Evolutionary conservation across 2,113 vertebrate species (phyloP).

Genomic region (Quiscalus mexicanus): DNA sequence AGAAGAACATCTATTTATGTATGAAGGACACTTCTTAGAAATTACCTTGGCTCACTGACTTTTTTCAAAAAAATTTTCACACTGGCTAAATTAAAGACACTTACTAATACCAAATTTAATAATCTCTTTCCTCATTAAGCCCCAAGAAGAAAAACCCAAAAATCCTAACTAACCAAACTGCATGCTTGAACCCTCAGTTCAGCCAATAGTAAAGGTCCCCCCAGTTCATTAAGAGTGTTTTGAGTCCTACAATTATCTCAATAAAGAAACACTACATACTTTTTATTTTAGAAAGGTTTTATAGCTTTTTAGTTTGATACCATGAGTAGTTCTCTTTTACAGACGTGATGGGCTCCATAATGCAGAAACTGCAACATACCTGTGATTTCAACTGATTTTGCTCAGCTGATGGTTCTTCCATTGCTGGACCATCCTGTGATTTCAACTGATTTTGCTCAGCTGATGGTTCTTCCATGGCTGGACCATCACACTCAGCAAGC

Average conservation of each 20-base stretch:
- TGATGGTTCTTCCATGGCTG: neutral
- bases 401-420: slow-evolving; percentile 21
- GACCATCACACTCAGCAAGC: slow-evolving; percentile 8
- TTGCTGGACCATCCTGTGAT: slow-evolving; percentile 8
- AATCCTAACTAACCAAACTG: neutral
- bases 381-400: slow-evolving; percentile 60
- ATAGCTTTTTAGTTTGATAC: neutral
- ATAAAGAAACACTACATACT: neutral
- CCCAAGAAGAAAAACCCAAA: neutral
- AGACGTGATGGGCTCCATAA: neutral
- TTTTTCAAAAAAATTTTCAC: neutral
- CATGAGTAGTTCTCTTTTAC: neutral
- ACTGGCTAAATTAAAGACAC: neutral
- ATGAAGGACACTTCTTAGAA: neutral
- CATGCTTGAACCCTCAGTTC: neutral
- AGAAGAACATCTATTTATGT: neutral
- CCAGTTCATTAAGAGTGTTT: neutral
- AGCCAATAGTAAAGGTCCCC: neutral
- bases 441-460: slow-evolving; percentile 54
- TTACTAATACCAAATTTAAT: neutral
- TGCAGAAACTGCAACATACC: slow-evolving; percentile 55
- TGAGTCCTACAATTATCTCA: neutral
- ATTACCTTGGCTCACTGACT: neutral
- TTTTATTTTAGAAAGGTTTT: neutral
- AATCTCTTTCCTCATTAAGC: neutral